Evolutionary conservation across 1,140 invertebrate genomes (phyloP).

Genomic region (Zaprionus kolodkinae): DNA sequence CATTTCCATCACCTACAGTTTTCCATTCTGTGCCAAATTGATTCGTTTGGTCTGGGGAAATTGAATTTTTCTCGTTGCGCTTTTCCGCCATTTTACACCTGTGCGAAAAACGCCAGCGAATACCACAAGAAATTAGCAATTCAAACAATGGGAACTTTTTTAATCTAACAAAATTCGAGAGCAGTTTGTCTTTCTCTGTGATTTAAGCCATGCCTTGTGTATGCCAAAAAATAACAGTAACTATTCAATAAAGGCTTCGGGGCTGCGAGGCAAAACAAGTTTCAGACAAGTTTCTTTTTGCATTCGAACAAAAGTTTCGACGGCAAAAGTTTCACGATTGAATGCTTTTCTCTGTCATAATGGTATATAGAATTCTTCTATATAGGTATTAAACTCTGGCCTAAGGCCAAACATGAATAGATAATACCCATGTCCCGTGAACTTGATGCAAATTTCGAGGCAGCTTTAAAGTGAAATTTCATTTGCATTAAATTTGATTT

Average conservation of each 20-base stretch:
- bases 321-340: slow-evolving; percentile 12
- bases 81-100: slow-evolving; percentile 27
- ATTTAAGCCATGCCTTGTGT: slow-evolving; percentile 3
- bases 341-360: slow-evolving; percentile 19
- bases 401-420: slow-evolving; percentile 25
- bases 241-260: slow-evolving; percentile 8
- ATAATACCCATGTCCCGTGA: not conserved
- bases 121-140: slow-evolving; percentile 46
- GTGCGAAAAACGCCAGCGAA: slow-evolving; percentile 3
- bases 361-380: slow-evolving; percentile 15
- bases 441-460: slow-evolving; percentile 3
- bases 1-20: not conserved
- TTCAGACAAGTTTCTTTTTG: not conserved
- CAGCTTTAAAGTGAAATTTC: slow-evolving; percentile 12
- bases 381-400: slow-evolving; percentile 6
- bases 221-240: slow-evolving; percentile 13
- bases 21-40: slow-evolving; percentile 54
- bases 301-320: slow-evolving; percentile 15
- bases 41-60: slow-evolving; percentile 67
- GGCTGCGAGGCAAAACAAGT: slow-evolving; percentile 16
- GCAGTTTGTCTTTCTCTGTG: slow-evolving; percentile 20
- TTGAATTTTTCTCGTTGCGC: slow-evolving; percentile 49
- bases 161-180: slow-evolving; percentile 38
- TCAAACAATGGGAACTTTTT: slow-evolving; percentile 52
- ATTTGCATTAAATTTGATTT: slow-evolving; percentile 18